phyloP scores from a whole-genome alignment of 2,888 invertebrate species.

The Hydropsyche betteni region DNA sequence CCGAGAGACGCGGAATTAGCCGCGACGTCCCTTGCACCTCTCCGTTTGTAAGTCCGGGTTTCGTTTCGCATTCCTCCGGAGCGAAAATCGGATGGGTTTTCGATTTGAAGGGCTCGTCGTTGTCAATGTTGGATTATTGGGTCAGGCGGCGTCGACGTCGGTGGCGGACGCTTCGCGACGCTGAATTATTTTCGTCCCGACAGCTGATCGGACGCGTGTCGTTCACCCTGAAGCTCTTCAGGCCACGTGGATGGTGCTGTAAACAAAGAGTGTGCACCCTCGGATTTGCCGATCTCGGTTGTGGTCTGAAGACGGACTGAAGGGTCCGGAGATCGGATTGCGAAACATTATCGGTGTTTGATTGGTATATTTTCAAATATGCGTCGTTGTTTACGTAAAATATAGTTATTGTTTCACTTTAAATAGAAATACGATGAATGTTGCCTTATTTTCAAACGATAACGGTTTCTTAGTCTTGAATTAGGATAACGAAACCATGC shows the following conservation, averaged over 20 bases:
- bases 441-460: no score
- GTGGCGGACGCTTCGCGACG: constrained; percentile 46
- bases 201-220: constrained; percentile 41
- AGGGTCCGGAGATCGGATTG: not conserved
- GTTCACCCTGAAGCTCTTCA: constrained; percentile 32
- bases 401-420: not conserved
- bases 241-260: constrained; percentile 34
- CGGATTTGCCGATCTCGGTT: not conserved
- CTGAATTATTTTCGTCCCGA: constrained; percentile 42
- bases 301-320: not conserved
- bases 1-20: constrained; percentile 8
- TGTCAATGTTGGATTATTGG: constrained; percentile 16
- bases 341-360: no score
- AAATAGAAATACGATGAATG: no score
- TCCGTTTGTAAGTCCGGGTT: not conserved
- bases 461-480: no score
- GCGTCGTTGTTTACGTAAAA: not conserved
- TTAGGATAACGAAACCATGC: no score
- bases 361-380: not conserved
- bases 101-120: not conserved
- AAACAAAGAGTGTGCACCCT: constrained; percentile 31
- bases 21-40: not conserved
- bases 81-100: not conserved
- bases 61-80: not conserved
- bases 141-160: constrained; percentile 36